Evolutionary conservation across 2,888 invertebrate species (phyloP), one percentile per base, ranked within the genome.

Genomic region (Prenolepis imparis): DNA sequence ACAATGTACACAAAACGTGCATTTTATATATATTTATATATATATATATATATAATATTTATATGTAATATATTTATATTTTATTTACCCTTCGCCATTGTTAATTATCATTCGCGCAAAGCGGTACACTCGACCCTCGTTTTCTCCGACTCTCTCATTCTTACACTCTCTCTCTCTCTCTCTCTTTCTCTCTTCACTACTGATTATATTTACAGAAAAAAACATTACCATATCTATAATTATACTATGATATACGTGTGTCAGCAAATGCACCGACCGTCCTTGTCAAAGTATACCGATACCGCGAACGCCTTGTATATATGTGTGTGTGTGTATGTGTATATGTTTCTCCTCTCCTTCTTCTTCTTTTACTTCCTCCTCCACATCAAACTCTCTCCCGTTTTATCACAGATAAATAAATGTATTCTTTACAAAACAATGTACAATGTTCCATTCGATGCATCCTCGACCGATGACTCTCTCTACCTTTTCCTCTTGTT

Each of bases 341-440:
- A 8, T 52, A n/a, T 52, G 48, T 77, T 67, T 55, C 59, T 77
- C 41, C 41, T 44, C 61, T 70, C 52, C 64, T 82, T 55, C 41
- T 41, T 74, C 61, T 82, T 83, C 39, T 70, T 52, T 52, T 52
- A 52, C 28, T 5, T 52, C 1, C n/a, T n/a, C 74, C 63, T 63
- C 70, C 73, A 81, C 73, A 81, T 84, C 73, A 85, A 87, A 87
- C 87, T 82, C 86, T 82, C 86, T 81, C 82, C 86, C 89, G 86
- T 91, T 52, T 52, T 94, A 94, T 94, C 94, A 94, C 94, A 94
- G 94, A 94, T 94, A 94, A 94, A 94, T 94, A 93, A 94, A 94
- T 93, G 93, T 94, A 92, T 91, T 93, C 89, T 93, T 93, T 93
- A 93, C 93, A 93, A 93, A 93, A 93, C 91, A 93, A 93, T 93